These are phyloP conservation scores for Lasiurus cinereus DNA, from an alignment of 2,113 vertebrate species.

Conservation along the genomic window DNA sequence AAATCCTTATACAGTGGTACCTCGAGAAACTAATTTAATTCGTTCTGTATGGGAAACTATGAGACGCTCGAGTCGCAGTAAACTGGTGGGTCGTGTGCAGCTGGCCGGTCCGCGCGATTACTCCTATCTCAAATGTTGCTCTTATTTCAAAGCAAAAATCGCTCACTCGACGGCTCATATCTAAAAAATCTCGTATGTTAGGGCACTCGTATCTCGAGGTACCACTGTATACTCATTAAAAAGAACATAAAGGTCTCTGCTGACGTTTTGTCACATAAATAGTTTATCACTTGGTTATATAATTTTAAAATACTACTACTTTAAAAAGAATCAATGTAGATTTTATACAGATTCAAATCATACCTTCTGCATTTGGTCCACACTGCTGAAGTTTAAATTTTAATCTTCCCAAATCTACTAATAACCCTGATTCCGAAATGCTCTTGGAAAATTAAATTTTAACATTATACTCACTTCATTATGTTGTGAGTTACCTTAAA, in stretches of 20 bases:
- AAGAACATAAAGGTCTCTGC: neutral
- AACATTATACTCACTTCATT: neutral
- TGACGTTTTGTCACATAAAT: constrained; percentile 34
- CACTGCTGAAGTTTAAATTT: neutral
- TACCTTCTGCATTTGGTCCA: neutral
- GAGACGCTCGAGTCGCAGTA: too few relatives aligned
- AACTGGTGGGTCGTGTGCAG: too few relatives aligned
- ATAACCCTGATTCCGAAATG: neutral
- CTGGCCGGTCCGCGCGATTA: too few relatives aligned
- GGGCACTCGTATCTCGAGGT: too few relatives aligned
- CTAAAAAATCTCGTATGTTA: too few relatives aligned
- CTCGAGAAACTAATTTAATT: too few relatives aligned
- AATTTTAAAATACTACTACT: constrained; percentile 51
- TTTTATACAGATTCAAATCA: constrained; percentile 54
- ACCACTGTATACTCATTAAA: constrained; percentile 4
- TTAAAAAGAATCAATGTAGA: constrained; percentile 24
- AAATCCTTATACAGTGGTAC: constrained; percentile 3
- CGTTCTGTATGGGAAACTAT: too few relatives aligned
- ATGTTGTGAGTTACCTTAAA: constrained; percentile 39
- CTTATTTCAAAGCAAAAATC: too few relatives aligned
- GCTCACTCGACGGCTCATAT: too few relatives aligned
- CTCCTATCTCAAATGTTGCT: too few relatives aligned
- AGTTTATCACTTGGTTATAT: constrained; percentile 32
- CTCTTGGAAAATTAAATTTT: constrained; percentile 29
- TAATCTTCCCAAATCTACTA: neutral